Evolutionary conservation across 1,140 invertebrate genomes (phyloP).

Genomic region (Calliphora vicina): DNA sequence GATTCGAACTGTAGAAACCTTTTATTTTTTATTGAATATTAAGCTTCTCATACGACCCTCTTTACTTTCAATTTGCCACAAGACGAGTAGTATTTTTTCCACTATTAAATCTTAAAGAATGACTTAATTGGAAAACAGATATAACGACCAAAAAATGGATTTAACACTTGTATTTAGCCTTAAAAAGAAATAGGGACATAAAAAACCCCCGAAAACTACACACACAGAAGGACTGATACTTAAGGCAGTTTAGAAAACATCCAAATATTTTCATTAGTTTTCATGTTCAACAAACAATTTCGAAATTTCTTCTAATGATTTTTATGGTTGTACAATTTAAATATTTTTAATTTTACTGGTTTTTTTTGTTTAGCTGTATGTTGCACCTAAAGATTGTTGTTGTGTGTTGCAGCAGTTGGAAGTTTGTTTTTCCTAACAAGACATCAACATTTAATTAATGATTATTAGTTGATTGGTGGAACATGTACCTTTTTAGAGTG

Average conservation of each 20-base stretch:
- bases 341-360: background rate
- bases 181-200: background rate
- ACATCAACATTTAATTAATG: conserved; percentile 6
- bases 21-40: no score
- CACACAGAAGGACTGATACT: background rate
- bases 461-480: background rate
- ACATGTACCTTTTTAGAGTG: background rate
- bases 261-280: conserved; percentile 7
- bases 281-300: background rate
- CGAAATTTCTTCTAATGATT: background rate
- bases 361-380: background rate
- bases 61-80: background rate
- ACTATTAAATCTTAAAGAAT: background rate
- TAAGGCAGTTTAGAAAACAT: background rate
- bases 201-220: background rate
- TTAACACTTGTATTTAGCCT: background rate
- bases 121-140: background rate
- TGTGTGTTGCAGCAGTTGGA: background rate
- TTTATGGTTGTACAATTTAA: background rate
- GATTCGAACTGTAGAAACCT: no score
- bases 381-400: background rate
- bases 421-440: background rate
- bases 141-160: background rate
- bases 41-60: background rate
- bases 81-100: background rate